A percentile compares a stretch with the other conserved stretches of the same genome.
These are phyloP conservation scores for Callorhinus ursinus DNA, from an alignment of 2,113 vertebrate species.

Conservation along the genomic window DNA sequence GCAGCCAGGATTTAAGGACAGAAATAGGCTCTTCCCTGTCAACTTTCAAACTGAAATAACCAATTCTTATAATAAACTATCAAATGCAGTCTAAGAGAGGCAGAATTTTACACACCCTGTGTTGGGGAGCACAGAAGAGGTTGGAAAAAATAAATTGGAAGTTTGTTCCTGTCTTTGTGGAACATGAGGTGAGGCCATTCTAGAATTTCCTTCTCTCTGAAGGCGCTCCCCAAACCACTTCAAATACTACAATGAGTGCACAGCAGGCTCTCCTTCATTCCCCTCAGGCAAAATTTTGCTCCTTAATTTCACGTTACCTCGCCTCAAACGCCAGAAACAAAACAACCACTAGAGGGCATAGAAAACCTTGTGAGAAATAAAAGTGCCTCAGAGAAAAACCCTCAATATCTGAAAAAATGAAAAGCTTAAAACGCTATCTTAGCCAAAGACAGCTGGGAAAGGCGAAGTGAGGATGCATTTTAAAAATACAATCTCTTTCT, in stretches of 20 bases:
- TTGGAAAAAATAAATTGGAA: not conserved
- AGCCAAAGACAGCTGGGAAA: not conserved
- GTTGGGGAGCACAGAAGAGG: not conserved
- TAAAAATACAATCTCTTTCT: constrained; percentile 2
- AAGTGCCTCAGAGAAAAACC: not conserved
- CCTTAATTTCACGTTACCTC: not conserved
- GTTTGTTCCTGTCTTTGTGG: not conserved
- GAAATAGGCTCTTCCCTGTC: not conserved
- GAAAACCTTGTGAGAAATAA: constrained; percentile 67
- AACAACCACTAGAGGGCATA: constrained; percentile 83
- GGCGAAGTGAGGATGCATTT: constrained; percentile 19
- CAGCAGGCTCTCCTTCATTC: rapidly evolving
- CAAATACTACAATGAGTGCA: rapidly evolving
- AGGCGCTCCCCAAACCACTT: not conserved
- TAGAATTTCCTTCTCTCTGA: not conserved
- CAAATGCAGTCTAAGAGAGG: not conserved
- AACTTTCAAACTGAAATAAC: not conserved
- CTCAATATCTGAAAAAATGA: not conserved
- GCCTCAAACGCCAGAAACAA: constrained; percentile 13
- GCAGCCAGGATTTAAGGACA: not conserved
- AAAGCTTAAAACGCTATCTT: not conserved
- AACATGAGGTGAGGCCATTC: rapidly evolving
- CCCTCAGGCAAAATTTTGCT: not conserved
- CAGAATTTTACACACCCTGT: not conserved
- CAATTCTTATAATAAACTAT: not conserved